These are phyloP conservation scores for Tangara arthus DNA, from an alignment of 2,797 vertebrate species.

Conservation along the genomic window DNA sequence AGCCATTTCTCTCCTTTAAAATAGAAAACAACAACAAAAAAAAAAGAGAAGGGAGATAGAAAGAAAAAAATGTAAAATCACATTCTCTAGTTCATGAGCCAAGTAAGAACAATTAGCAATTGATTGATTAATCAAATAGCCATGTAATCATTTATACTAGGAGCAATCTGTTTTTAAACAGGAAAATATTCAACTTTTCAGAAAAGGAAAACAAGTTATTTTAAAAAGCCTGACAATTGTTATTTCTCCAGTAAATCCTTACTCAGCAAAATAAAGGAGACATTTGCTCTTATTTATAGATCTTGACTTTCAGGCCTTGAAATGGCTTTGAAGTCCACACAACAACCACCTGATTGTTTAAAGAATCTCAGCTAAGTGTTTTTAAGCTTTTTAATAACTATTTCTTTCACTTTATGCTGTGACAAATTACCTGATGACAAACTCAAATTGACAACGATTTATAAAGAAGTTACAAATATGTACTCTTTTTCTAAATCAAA, in stretches of 20 bases:
- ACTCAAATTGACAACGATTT: neutral
- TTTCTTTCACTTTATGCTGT: neutral
- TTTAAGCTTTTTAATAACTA: neutral
- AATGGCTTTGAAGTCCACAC: neutral
- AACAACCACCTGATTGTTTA: neutral
- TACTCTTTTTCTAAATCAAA: neutral
- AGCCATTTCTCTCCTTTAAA: constrained; percentile 94
- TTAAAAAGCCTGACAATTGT: neutral
- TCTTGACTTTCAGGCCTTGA: neutral
- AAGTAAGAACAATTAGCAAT: neutral
- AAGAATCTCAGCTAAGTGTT: neutral
- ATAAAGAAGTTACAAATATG: neutral
- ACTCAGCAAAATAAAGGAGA: neutral
- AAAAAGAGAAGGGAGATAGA: too few relatives aligned
- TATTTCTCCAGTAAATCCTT: neutral
- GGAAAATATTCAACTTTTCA: neutral
- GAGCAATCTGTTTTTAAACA: neutral
- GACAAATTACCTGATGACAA: neutral
- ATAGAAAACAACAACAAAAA: neutral
- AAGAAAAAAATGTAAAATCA: neutral
- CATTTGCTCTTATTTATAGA: neutral
- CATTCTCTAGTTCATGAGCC: neutral
- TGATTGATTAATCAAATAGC: neutral
- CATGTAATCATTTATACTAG: neutral
- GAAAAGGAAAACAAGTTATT: neutral